phyloP scores from a whole-genome alignment of 2,888 invertebrate species.

The Polymixis flavicincta region DNA sequence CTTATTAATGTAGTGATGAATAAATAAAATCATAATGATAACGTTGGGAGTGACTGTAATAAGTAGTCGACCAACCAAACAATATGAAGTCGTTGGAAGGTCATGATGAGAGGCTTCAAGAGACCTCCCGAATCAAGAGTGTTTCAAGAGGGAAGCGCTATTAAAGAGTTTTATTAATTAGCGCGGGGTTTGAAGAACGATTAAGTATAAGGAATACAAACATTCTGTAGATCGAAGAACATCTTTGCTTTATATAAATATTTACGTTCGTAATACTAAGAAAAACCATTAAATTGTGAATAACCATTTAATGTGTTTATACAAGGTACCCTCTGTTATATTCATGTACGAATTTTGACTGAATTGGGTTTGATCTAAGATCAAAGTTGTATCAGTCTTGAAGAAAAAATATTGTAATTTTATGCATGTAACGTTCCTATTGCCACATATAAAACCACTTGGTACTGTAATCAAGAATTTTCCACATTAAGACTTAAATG shows the following conservation, averaged over 20 bases:
- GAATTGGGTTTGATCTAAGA: background rate
- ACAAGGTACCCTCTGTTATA: background rate
- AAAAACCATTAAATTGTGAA: conserved; percentile 31
- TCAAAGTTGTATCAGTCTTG: background rate
- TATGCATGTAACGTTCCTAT: background rate
- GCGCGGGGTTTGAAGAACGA: conserved; percentile 52
- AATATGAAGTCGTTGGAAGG: conserved; percentile 48
- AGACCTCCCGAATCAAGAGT: conserved; percentile 41
- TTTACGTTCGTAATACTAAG: conserved; percentile 35
- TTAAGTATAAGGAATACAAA: conserved; percentile 53
- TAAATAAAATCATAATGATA: conserved; percentile 12
- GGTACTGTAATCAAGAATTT: conserved; percentile 28
- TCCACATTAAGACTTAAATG: conserved; percentile 40
- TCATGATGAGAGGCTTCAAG: conserved; percentile 58
- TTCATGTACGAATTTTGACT: background rate
- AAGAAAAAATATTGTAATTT: background rate
- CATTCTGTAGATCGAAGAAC: conserved; percentile 35
- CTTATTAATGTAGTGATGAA: conserved; percentile 7
- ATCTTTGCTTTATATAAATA: conserved; percentile 38
- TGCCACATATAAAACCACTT: background rate
- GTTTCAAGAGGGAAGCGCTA: conserved; percentile 50
- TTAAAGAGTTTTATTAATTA: conserved; percentile 65
- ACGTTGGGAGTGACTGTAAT: conserved; percentile 25
- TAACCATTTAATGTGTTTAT: conserved; percentile 17
- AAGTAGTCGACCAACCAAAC: conserved; percentile 35